Percentiles rank a stretch among this genome's conserved stretches.
These are phyloP conservation scores for Diarsia brunnea DNA, from an alignment of 2,888 invertebrate genomes.

Conservation along the genomic window DNA sequence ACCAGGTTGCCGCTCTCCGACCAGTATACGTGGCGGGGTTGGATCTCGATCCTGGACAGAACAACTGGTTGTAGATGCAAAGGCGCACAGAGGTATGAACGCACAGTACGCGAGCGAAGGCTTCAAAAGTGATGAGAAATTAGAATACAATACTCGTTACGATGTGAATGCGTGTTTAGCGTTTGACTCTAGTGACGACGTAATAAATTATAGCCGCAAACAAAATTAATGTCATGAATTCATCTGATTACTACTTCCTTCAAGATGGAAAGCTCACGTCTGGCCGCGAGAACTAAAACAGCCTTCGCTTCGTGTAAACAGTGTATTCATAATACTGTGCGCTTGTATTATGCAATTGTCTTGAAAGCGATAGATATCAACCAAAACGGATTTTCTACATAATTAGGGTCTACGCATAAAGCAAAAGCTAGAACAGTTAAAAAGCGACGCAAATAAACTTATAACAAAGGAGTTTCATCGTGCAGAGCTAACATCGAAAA, in stretches of 20 bases:
- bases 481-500: not conserved
- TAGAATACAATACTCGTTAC: not conserved
- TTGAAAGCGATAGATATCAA: not conserved
- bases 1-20: constrained; percentile 98
- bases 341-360: constrained; percentile 4
- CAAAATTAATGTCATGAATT: not conserved
- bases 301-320: constrained; percentile 18
- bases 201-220: not conserved
- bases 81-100: not conserved
- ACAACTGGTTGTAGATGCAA: constrained; percentile 17
- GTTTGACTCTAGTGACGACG: not conserved
- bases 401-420: not conserved
- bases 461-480: not conserved
- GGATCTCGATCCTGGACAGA: constrained; percentile 96
- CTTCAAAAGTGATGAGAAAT: not conserved
- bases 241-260: not conserved
- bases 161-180: not conserved
- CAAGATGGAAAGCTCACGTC: not conserved
- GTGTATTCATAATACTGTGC: constrained; percentile 4
- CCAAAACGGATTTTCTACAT: not conserved
- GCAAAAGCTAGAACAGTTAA: constrained; percentile 13
- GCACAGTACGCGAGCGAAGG: constrained; percentile 13
- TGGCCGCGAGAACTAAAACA: not conserved
- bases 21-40: constrained; percentile 98
- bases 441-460: not conserved